These are phyloP conservation scores for Myotis davidii DNA, from an alignment of 2,113 vertebrate genomes.

Conservation along the genomic window DNA sequence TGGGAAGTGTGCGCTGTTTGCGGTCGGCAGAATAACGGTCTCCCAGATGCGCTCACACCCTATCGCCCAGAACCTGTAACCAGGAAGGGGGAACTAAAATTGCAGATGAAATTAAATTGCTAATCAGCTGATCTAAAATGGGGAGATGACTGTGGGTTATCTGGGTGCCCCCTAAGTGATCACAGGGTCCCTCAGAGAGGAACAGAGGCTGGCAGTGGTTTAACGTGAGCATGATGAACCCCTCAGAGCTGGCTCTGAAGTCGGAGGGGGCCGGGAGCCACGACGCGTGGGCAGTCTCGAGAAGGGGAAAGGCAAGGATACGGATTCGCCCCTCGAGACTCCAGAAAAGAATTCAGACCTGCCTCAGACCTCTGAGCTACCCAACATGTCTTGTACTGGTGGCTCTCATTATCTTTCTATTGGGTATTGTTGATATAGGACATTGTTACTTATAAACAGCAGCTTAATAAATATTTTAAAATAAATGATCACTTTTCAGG, in stretches of 20 bases:
- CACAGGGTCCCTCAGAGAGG: background rate
- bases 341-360: background rate
- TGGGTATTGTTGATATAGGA: background rate
- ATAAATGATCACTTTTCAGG: background rate
- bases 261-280: background rate
- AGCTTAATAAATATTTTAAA: background rate
- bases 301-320: background rate
- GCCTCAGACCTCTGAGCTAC: background rate
- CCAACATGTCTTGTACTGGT: background rate
- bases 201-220: background rate
- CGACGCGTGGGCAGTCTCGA: background rate
- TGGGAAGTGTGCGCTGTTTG: background rate
- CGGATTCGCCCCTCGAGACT: accelerated
- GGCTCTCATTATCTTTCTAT: background rate
- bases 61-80: background rate
- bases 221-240: background rate
- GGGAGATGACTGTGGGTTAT: background rate
- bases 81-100: background rate
- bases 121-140: conserved; percentile 4
- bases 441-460: background rate
- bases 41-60: background rate
- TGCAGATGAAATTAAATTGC: background rate
- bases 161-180: background rate
- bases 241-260: background rate
- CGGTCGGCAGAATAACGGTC: background rate